Base-by-base conservation (phyloP, 2,888 invertebrate species). In the Amorpha juglandis region DNA sequence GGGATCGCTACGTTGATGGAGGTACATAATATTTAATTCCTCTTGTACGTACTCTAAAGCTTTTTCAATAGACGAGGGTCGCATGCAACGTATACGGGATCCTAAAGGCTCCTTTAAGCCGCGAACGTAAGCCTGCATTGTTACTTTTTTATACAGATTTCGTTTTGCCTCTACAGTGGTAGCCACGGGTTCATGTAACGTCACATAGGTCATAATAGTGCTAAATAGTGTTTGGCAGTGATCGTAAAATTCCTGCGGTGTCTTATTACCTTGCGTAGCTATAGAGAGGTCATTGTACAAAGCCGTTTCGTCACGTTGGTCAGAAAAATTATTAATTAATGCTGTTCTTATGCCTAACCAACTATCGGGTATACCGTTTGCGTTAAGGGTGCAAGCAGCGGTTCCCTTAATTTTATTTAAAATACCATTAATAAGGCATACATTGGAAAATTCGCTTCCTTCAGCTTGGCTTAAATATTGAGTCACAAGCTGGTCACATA, bases 281-380 rank as follows among this genome's bases (percentile, higher is more conserved):
- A 71, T 11, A 0, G 62, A 27, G 3, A 78, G 52, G 67, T 76
- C 73, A 14, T 75, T 76, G 53, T 75, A 75, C 0, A 77, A 52
- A 38, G 76, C 67, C 12, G 74, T 76, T 48, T 77, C 75, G 50
- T 77, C 74, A 14, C 74, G 62, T 14, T 75, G 77, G 35, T 77
- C 75, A 0, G 73, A 50, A 62, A 78, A 78, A 64, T 75, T 75
- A 69, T 76, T 77, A 33, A 75, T 71, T 14, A 78, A 47, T 6
- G 69, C 62, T 35, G 47, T 68, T n/a, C 73, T 58, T 35, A 73
- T 74, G 12, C 73, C 73, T n/a, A 35, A 7, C 71, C 73, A 75
- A 62, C 35, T 69, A 8, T 71, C 70, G 0, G 74, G 71, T 6
- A 74, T 72, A 0, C 75, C 73, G 33, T 73, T 75, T 0, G 72